phyloP scores from a whole-genome alignment of 2,888 invertebrate genomes.

The Craniophora ligustri region DNA sequence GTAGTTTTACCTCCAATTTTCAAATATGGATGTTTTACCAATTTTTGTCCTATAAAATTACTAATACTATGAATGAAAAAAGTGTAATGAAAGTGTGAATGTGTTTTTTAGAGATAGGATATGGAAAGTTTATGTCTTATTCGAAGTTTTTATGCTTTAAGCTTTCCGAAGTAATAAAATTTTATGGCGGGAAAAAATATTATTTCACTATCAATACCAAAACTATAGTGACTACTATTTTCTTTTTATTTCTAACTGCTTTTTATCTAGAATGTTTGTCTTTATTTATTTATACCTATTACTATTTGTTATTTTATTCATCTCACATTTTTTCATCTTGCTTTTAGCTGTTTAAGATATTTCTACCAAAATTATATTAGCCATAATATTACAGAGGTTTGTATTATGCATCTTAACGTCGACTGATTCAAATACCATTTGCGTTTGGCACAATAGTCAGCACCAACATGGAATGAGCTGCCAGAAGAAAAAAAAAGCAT shows the following conservation, averaged over 20 bases:
- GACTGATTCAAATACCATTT: no score
- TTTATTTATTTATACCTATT: constrained; percentile 9
- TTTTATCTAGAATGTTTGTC: constrained; percentile 37
- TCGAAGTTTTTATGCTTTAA: constrained; percentile 24
- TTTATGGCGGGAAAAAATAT: constrained; percentile 31
- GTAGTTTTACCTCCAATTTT: no score
- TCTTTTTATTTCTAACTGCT: constrained; percentile 30
- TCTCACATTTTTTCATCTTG: constrained; percentile 42
- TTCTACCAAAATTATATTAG: not conserved
- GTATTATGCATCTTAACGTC: no score
- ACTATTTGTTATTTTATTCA: constrained; percentile 22
- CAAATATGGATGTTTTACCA: not conserved
- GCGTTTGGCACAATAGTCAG: no score
- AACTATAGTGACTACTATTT: constrained; percentile 22
- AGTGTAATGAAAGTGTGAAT: constrained; percentile 1
- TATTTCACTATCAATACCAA: constrained; percentile 18
- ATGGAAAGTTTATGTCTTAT: constrained; percentile 13
- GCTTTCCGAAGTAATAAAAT: constrained; percentile 31
- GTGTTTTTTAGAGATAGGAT: constrained; percentile 17
- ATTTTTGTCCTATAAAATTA: constrained; percentile 9
- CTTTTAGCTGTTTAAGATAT: constrained; percentile 33
- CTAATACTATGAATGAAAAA: constrained; percentile 8
- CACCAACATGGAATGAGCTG: no score
- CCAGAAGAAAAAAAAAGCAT: no score
- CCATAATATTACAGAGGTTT: no score